Evolutionary conservation across 2,888 invertebrate genomes (phyloP), one percentile per base, ranked within the genome.

Genomic region (Eumerus sabulonum): DNA sequence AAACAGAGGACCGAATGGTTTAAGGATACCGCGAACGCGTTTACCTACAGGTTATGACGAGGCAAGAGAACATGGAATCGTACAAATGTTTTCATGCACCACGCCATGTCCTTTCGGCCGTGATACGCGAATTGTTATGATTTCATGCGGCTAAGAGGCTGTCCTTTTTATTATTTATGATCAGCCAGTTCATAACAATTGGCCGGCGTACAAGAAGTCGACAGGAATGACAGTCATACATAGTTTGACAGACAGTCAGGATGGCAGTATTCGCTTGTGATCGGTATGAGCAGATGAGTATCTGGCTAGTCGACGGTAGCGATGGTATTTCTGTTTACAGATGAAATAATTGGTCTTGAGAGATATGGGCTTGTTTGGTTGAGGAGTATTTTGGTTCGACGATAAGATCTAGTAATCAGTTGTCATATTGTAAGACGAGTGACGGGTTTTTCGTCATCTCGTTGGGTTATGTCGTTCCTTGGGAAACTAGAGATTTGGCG

Each of bases 11-110:
- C 40, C 36, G 45, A 14, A 17, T 11, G 17, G 27, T 63, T 56
- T 74, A 70, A 79, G 79, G 79, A 74, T 54, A 74, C 79, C 74
- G 74, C 79, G 27, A n/a, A 9, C 53, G 44, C 50, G 36, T 64
- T 44, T n/a, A 14, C 14, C 16, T 35, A 44, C 13, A 17, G 56
- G 57, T 56, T 66, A 50, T 63, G 67, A 67, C 72, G 7, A 64
- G 68, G 59, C 79, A 57, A 50, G 68, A 64, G 68, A 82, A 84
- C 84, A 84, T 83, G 82, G 82, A 82, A 76, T 77, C 79, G 82
- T 82, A 84, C 84, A 84, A 84, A 84, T 84, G 84, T 84, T 84
- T 84, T 84, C 84, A 82, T 83, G 83, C 83, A 83, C 81, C 77
- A 74, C 74, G 64, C 48, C 74, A 70, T 79, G 79, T 79, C 79